Evolutionary conservation across 2,888 invertebrate species (phyloP).

Genomic region (Elaeidobius kamerunicus): DNA sequence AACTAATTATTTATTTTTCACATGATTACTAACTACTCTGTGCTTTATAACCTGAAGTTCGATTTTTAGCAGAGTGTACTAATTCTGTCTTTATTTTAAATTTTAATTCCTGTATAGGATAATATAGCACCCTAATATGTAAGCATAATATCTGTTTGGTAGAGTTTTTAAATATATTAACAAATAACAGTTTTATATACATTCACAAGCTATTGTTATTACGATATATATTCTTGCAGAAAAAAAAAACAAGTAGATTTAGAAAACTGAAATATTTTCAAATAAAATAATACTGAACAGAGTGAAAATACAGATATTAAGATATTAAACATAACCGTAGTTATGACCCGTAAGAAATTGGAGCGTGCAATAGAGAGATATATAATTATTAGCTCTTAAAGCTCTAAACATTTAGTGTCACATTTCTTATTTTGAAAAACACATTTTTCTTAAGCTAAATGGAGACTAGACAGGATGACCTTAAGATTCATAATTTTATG

Average conservation of each 20-base stretch:
- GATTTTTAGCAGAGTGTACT: no score
- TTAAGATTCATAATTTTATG: slow-evolving; percentile 12
- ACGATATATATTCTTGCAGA: no score
- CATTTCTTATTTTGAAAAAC: slow-evolving; percentile 20
- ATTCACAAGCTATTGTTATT: slow-evolving; percentile 12
- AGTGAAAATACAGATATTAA: not conserved
- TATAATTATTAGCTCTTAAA: slow-evolving; percentile 23
- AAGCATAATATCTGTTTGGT: slow-evolving; percentile 38
- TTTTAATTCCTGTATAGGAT: not conserved
- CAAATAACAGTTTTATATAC: slow-evolving; percentile 24
- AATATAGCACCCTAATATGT: slow-evolving; percentile 15
- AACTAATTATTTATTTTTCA: no score
- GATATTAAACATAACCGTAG: slow-evolving; percentile 8
- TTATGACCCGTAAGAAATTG: slow-evolving; percentile 23
- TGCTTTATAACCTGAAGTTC: no score
- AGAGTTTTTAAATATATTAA: slow-evolving; percentile 33
- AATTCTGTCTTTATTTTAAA: not conserved
- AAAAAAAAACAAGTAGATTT: no score
- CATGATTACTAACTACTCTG: no score
- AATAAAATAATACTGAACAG: no score
- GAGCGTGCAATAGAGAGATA: slow-evolving; percentile 17
- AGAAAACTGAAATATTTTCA: no score
- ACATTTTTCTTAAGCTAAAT: slow-evolving; percentile 21
- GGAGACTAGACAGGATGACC: slow-evolving; percentile 25
- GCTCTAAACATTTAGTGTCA: slow-evolving; percentile 28